These are phyloP conservation scores for Notarius quadriscutis DNA, from an alignment of 2,113 vertebrate species.

Conservation along the genomic window DNA sequence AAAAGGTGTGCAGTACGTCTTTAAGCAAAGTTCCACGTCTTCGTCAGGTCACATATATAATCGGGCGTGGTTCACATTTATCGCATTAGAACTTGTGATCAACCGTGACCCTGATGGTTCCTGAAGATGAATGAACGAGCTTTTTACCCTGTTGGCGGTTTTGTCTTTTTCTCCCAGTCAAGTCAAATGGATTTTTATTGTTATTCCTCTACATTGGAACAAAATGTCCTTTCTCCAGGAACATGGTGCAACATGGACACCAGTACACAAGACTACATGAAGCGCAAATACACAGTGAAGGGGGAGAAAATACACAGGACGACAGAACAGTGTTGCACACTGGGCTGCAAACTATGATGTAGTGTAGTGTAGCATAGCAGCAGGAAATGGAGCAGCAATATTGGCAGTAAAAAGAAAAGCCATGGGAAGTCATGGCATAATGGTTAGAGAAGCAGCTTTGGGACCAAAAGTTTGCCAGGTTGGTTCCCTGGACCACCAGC, in stretches of 20 bases:
- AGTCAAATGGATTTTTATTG: not conserved
- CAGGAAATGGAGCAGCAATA: not conserved
- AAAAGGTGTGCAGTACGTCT: no score
- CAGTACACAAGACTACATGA: not conserved
- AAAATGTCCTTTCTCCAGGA: not conserved
- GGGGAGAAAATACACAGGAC: not conserved
- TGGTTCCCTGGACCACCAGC: no score
- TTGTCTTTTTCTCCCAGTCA: not conserved
- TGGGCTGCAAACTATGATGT: not conserved
- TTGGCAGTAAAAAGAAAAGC: not conserved
- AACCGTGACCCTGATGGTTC: not conserved
- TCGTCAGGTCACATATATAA: no score
- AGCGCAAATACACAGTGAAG: not conserved
- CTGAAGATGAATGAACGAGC: not conserved
- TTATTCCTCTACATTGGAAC: not conserved
- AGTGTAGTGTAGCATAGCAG: not conserved
- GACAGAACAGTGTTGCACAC: not conserved
- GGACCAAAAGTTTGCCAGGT: no score
- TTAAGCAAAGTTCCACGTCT: no score
- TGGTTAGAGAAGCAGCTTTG: no score
- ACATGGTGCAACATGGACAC: not conserved
- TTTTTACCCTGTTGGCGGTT: not conserved
- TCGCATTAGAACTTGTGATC: not conserved
- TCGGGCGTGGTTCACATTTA: not conserved
- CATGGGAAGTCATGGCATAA: no score